Percentiles rank a stretch among this genome's conserved stretches.
Conservation (phyloP, 2,888 invertebrate species). For the Acronicta leporina region DNA sequence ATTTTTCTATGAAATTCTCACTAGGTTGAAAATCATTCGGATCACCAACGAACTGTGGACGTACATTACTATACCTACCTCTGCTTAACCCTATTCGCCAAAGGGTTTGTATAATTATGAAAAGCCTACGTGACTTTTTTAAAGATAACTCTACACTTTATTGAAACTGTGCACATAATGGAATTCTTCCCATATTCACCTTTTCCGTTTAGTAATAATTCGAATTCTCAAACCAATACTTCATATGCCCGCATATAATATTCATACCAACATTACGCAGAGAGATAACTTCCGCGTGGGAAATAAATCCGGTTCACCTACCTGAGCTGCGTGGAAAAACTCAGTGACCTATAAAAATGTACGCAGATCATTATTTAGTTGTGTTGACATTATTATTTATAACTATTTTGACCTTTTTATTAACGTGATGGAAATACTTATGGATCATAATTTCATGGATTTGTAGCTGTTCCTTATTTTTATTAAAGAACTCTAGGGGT, state of each 20-base stretch:
- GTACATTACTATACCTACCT: too few species aligned
- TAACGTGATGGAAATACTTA: not conserved
- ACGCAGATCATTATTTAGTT: constrained; percentile 45
- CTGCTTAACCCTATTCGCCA: too few species aligned
- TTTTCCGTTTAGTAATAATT: constrained; percentile 19
- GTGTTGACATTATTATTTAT: constrained; percentile 40
- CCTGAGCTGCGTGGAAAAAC: constrained; percentile 31
- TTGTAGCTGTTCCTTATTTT: too few species aligned
- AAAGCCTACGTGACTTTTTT: too few species aligned
- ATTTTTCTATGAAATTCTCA: too few species aligned
- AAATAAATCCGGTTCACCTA: constrained; percentile 49
- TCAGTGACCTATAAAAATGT: constrained; percentile 49
- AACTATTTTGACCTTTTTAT: constrained; percentile 5
- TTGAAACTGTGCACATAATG: constrained; percentile 7
- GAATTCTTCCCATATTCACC: not conserved
- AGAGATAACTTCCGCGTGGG: constrained; percentile 39
- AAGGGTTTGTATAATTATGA: too few species aligned
- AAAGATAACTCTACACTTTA: too few species aligned
- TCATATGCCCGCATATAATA: constrained; percentile 22
- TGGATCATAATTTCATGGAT: too few species aligned
- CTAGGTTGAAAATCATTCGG: too few species aligned
- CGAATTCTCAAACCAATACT: constrained; percentile 18
- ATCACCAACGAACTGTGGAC: too few species aligned
- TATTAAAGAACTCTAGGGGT: too few species aligned
- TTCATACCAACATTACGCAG: constrained; percentile 29